A percentile compares a stretch with the other conserved stretches of the same genome.
Evolutionary conservation across 2,888 invertebrate species (phyloP).

Genomic region (Agrotis exclamationis): DNA sequence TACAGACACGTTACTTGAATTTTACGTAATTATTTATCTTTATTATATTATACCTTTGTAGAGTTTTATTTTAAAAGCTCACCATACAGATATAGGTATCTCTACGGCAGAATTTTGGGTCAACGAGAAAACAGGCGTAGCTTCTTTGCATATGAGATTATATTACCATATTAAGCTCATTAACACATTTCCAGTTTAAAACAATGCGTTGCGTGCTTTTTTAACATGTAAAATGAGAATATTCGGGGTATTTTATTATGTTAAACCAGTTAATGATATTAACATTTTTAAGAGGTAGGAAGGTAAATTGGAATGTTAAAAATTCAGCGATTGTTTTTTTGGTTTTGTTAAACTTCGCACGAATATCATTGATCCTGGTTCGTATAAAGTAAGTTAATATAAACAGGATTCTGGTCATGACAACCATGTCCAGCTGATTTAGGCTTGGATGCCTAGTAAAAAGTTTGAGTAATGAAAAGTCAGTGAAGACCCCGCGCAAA

Average conservation of each 20-base stretch:
- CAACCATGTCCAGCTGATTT: background rate
- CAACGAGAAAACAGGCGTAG: slow-evolving; percentile 32
- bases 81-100: slow-evolving; percentile 7
- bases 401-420: slow-evolving; percentile 12
- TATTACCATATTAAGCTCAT: slow-evolving; percentile 59
- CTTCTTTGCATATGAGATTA: slow-evolving; percentile 52
- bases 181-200: slow-evolving; percentile 44
- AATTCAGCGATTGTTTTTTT: slow-evolving; percentile 22
- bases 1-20: slow-evolving; percentile 1
- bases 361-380: slow-evolving; percentile 15
- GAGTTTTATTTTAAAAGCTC: slow-evolving; percentile 12
- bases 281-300: slow-evolving; percentile 22
- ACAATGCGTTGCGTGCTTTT: slow-evolving; percentile 41
- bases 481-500: slow-evolving; percentile 10
- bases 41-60: background rate
- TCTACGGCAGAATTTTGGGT: slow-evolving; percentile 36
- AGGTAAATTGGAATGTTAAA: slow-evolving; percentile 30
- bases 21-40: background rate
- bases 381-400: slow-evolving; percentile 26
- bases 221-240: slow-evolving; percentile 32
- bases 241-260: slow-evolving; percentile 26
- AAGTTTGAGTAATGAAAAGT: slow-evolving; percentile 18
- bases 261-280: slow-evolving; percentile 30
- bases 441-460: background rate
- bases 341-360: slow-evolving; percentile 6